Evolutionary conservation across 35 echinoderm and acorn worm genomes (phyloP), one percentile per base, ranked within the genome.

Genomic region (Heliocidaris tuberculata): DNA sequence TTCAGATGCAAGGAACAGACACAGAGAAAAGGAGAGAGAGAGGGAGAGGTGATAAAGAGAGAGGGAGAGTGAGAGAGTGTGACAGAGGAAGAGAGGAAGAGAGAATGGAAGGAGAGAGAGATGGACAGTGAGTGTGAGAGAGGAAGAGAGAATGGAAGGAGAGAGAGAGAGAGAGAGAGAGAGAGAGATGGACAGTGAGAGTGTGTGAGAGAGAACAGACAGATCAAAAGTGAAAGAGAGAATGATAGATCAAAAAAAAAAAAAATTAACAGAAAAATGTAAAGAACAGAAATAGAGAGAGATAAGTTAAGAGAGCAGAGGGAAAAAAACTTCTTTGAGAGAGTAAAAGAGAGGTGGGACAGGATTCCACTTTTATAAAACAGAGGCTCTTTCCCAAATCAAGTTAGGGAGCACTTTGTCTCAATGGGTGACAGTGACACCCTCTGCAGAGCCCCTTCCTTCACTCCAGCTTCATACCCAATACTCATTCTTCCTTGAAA

Each of bases 401-500:
- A 78, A 78, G 65, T 78, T 78, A 78, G 19, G 65, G 65, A 52
- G n/a, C 32, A 91, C 42, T 35, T 17, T 7, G 31, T 48, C 8
- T 47, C 42, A 91, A 10, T 91, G 89, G 89, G 17, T 91, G 17
- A 91, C 32, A 91, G 31, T 21, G 42, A 78, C 6, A n/a, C 65
- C 65, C 65, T 78, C 65, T n/a, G 4, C 27, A 7, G 65, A 78
- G 65, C 65, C 65, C 27, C 65, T 78, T 78, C 17, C 65, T 78
- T 78, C 65, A n/a, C 65, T 78, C 19, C 65, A 78, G 65, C 65
- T 78, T 78, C 27, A 78, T 19, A 78, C 65, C 65, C 65, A 78
- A 78, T 78, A 78, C 27, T 24, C 65, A 78, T 78, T 78, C 65
- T 78, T 78, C 65, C 65, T n/a, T 78, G 65, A 78, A 78, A 78